phyloP scores from a whole-genome alignment of 1,140 invertebrate species.

The Campoletis sonorensis region DNA sequence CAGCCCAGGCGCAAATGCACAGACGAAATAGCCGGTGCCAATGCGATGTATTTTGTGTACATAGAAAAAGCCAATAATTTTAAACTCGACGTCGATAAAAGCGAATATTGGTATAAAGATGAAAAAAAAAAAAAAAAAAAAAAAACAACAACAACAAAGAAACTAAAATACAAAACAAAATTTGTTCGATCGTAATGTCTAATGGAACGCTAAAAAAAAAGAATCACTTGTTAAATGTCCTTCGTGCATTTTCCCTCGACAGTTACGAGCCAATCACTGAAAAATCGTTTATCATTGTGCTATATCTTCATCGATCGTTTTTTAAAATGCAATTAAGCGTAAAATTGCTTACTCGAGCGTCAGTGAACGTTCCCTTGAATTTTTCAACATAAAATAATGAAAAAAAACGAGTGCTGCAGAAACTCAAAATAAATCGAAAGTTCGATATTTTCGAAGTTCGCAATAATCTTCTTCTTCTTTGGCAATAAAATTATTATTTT shows the following conservation, averaged over 20 bases:
- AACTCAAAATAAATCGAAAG: too few species aligned
- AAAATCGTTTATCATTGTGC: neutral
- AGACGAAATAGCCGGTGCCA: conserved; percentile 61
- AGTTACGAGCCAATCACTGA: neutral
- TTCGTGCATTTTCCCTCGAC: conserved; percentile 4
- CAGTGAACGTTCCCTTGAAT: neutral
- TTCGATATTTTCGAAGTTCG: too few species aligned
- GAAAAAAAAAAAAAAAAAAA: conserved; percentile 2
- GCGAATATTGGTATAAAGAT: conserved; percentile 8
- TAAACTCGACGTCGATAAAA: neutral
- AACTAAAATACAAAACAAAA: conserved; percentile 12
- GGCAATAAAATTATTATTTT: too few species aligned
- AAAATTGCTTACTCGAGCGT: neutral
- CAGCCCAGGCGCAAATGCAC: conserved; percentile 53
- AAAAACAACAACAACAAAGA: too few species aligned
- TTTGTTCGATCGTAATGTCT: conserved; percentile 29
- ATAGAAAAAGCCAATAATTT: conserved; percentile 57
- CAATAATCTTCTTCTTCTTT: too few species aligned
- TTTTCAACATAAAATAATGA: neutral
- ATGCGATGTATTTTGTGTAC: conserved; percentile 65
- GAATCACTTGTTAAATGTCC: neutral
- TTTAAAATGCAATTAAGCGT: neutral
- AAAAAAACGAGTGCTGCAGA: neutral
- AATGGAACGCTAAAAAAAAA: neutral
- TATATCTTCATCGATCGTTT: neutral